Base-by-base conservation (phyloP, 2,113 vertebrate genomes). In the Cyanoderma ruficeps region DNA sequence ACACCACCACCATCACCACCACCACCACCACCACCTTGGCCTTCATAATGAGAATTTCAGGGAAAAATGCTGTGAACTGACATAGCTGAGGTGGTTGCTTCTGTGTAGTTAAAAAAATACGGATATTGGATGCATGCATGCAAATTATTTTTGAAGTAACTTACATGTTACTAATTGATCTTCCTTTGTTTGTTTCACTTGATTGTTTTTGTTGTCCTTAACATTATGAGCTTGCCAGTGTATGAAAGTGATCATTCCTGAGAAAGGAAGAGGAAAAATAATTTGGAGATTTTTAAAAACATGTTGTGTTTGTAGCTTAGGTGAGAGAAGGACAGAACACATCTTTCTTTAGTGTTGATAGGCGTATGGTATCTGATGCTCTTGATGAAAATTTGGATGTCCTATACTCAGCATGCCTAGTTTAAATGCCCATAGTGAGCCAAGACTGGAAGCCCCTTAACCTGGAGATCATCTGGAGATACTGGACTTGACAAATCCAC, bases 81-180 rank as follows among this genome's bases (percentile, higher is more conserved):
- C 25, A 46, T 39, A 80, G 50, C 79, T 10, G 31, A 76, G 41
- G 64, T 82, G 70, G 74, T 81, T 75, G 81, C 56, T 90, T 91
- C 87, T 83, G 27, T 83, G 41, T 81, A 70, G 79, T 72, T 94
- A 74, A 74, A 92, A 89, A 11, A 84, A 94, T 76, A 65, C 81
- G 60, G 42, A 11, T 93, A 30, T 77, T 92, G 60, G 76, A 59
- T 92, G 42, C 37, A 53, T 0, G 0, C 63, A n/a, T 74, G 44
- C 22, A 78, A 83, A 70, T 83, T 69, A 69, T 72, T 72, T 90
- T 88, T 94, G 14, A 81, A 80, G 30, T 81, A 56, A 35, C 82
- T 94, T 90, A 63, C 52, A 10, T 81, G 60, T 76, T 50, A 61
- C 67, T 90, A 74, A 92, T 80, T 67, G 46, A 42, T 39, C 94